Percentiles rank a stretch among this genome's conserved stretches.
Evolutionary conservation across 1,140 invertebrate species (phyloP).

Genomic region (fruit fly (Drosophila melanogaster)): Release_6_plus_ISO1_MT NT_033777.3:9545501-9546000

Average conservation of each 20-base stretch:
- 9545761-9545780: slow-evolving; percentile 65
- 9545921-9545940: slow-evolving; percentile 28
- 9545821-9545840: slow-evolving; percentile 72
- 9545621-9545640: slow-evolving; percentile 50
- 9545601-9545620: slow-evolving; percentile 17
- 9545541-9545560: slow-evolving; percentile 28
- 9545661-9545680: slow-evolving; percentile 6
- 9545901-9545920: slow-evolving; percentile 60
- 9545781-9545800: slow-evolving; percentile 69
- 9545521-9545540: not conserved
- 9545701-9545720: slow-evolving; percentile 27
- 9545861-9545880: slow-evolving; percentile 69
- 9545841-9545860: slow-evolving; percentile 74
- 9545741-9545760: slow-evolving; percentile 41
- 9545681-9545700: slow-evolving; percentile 15
- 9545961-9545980: slow-evolving; percentile 36
- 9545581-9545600: slow-evolving; percentile 18
- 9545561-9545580: slow-evolving; percentile 26
- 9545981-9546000: slow-evolving; percentile 59
- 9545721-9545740: slow-evolving; percentile 20
- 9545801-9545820: slow-evolving; percentile 70
- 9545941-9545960: slow-evolving; percentile 56
- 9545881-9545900: slow-evolving; percentile 82
- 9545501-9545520: slow-evolving; percentile 1
- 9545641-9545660: slow-evolving; percentile 39